phyloP scores from a whole-genome alignment of 2,113 vertebrate genomes.

The Megaleporinus macrocephalus region DNA sequence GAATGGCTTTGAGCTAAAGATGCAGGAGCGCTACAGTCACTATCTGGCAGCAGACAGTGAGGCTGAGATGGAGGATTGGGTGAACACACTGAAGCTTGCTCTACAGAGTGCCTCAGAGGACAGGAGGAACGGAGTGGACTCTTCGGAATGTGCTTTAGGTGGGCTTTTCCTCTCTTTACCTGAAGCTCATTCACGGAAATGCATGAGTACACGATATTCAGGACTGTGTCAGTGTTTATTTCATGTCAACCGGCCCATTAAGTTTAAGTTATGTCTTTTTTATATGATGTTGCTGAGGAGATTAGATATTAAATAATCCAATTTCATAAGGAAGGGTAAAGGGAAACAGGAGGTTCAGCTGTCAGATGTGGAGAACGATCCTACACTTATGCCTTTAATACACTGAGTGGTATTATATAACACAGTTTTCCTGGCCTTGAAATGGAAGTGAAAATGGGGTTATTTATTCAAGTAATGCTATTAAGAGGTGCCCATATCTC shows the following conservation, averaged over 20 bases:
- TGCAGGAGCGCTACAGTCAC: constrained; percentile 95
- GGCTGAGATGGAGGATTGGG: constrained; percentile 97
- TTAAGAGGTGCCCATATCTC: neutral
- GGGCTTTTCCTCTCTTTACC: neutral
- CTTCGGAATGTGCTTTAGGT: constrained; percentile 78
- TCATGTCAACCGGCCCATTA: too few species aligned
- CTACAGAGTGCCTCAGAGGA: constrained; percentile 91
- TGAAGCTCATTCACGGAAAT: neutral
- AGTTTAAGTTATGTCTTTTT: too few species aligned
- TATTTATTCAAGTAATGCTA: neutral
- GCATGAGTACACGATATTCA: too few species aligned
- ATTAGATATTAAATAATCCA: too few species aligned
- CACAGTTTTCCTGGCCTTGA: neutral
- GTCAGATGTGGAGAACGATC: too few species aligned
- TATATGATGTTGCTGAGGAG: too few species aligned
- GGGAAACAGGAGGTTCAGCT: too few species aligned
- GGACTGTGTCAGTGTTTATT: too few species aligned
- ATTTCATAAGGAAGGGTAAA: too few species aligned
- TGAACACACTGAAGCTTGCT: constrained; percentile 88
- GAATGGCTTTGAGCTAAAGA: constrained; percentile 93
- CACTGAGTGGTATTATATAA: neutral
- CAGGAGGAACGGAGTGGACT: constrained; percentile 82
- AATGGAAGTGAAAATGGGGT: neutral
- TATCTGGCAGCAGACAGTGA: constrained; percentile 94
- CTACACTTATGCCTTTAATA: too few species aligned